A percentile compares a stretch with the other conserved stretches of the same genome.
Evolutionary conservation across 23 tunicate genomes (phyloP).

Genomic region (Ciona savignyi): DNA sequence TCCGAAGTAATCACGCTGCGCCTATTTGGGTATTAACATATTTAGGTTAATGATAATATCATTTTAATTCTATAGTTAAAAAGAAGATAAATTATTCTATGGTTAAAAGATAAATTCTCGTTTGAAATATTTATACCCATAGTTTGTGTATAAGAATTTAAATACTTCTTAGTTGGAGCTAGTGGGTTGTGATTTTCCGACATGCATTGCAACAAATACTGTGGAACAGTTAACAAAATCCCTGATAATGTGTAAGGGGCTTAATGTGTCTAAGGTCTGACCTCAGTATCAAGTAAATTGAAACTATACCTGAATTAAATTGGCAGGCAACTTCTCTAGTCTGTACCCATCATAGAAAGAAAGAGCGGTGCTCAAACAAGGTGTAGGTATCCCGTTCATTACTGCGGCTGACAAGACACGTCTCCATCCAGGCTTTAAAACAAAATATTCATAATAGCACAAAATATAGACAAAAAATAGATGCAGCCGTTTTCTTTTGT

Average conservation of each 20-base stretch:
- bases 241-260: not conserved
- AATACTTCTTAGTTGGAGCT: no score
- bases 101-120: no score
- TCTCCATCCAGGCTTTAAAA: conserved; percentile 68
- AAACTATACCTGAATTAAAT: conserved; percentile 22
- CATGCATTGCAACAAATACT: not conserved
- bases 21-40: conserved; percentile 25
- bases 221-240: not conserved
- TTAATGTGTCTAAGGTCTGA: no score
- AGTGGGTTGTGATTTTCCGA: no score
- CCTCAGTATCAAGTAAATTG: no score
- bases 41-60: not conserved
- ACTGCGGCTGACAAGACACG: conserved; percentile 64
- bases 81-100: not conserved
- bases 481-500: no score
- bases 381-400: conserved; percentile 76
- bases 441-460: no score
- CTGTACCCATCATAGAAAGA: conserved; percentile 90
- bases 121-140: no score
- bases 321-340: conserved; percentile 68
- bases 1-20: conserved; percentile 93
- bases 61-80: not conserved
- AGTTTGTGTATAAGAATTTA: not conserved
- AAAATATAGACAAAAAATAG: no score
- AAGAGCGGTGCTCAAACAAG: conserved; percentile 86